phyloP scores from a whole-genome alignment of 2,888 invertebrate species.

The Zeuzera pyrina region DNA sequence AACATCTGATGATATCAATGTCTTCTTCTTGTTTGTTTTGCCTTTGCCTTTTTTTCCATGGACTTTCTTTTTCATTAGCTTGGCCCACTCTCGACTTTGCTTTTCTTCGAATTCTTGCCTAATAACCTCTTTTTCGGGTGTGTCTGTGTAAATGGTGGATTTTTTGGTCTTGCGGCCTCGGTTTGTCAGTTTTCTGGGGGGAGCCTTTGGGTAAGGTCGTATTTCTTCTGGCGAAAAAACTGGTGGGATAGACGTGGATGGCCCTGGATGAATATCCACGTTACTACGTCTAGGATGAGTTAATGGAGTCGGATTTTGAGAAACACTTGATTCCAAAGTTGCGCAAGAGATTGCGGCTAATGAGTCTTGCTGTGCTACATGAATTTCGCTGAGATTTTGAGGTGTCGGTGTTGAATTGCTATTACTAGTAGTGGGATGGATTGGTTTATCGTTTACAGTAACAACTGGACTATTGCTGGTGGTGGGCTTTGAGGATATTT shows the following conservation, averaged over 20 bases:
- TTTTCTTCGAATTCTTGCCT: constrained; percentile 13
- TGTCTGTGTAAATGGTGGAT: constrained; percentile 18
- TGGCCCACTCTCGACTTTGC: constrained; percentile 10
- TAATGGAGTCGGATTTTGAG: too few species aligned
- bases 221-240: constrained; percentile 15
- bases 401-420: too few species aligned
- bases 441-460: too few species aligned
- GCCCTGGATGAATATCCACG: too few species aligned
- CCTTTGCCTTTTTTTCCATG: too few species aligned
- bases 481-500: background rate
- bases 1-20: constrained; percentile 6
- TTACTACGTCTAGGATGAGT: too few species aligned
- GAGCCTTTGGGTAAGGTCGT: constrained; percentile 16
- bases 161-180: constrained; percentile 11
- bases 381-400: too few species aligned
- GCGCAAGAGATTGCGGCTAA: too few species aligned
- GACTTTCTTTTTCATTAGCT: constrained; percentile 10
- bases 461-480: too few species aligned
- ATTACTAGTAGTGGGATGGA: too few species aligned
- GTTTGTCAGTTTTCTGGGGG: constrained; percentile 10
- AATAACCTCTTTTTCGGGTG: constrained; percentile 17
- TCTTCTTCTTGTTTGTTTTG: constrained; percentile 6
- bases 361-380: too few species aligned
- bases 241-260: constrained; percentile 1
- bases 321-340: too few species aligned